Percentiles rank a stretch among this genome's conserved stretches.
These are phyloP conservation scores for Xiphias gladius DNA, from an alignment of 2,113 vertebrate genomes.

Conservation along the genomic window DNA sequence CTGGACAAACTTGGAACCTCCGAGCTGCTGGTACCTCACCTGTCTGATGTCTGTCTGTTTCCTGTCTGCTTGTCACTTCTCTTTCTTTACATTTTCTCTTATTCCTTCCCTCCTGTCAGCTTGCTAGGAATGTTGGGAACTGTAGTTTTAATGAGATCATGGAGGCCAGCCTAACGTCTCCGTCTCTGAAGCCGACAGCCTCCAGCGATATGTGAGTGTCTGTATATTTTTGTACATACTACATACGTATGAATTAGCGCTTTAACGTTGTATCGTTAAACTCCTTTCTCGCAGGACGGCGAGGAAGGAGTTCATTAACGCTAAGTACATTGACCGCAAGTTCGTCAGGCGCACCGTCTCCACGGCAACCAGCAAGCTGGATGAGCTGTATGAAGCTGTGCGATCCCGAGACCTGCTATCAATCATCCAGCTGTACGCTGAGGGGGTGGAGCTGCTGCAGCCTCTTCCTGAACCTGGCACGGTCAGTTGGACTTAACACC, in stretches of 20 bases:
- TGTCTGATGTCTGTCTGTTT: background rate
- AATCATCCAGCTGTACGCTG: slow-evolving; percentile 23
- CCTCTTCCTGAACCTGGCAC: slow-evolving; percentile 12
- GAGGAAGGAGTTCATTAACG: slow-evolving; percentile 27
- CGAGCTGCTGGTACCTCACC: slow-evolving; percentile 90
- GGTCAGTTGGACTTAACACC: background rate
- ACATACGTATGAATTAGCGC: too few species aligned
- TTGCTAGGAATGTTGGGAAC: slow-evolving; percentile 34
- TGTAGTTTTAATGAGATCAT: slow-evolving; percentile 29
- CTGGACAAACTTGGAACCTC: slow-evolving; percentile 95
- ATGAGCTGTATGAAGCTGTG: background rate
- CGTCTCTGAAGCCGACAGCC: background rate
- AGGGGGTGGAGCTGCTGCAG: slow-evolving; percentile 30
- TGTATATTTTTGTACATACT: too few species aligned
- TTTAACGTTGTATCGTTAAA: too few species aligned
- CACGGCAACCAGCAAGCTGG: background rate
- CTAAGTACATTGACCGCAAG: slow-evolving; percentile 11
- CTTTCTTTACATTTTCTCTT: background rate
- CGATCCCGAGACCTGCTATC: slow-evolving; percentile 12
- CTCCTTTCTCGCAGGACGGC: background rate
- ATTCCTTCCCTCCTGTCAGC: background rate
- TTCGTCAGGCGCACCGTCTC: background rate
- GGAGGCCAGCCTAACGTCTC: background rate
- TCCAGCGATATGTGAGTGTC: slow-evolving; percentile 16
- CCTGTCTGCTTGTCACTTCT: background rate